Evolutionary conservation across 2,113 vertebrate species (phyloP).

Genomic region (Rhipidura dahli): DNA sequence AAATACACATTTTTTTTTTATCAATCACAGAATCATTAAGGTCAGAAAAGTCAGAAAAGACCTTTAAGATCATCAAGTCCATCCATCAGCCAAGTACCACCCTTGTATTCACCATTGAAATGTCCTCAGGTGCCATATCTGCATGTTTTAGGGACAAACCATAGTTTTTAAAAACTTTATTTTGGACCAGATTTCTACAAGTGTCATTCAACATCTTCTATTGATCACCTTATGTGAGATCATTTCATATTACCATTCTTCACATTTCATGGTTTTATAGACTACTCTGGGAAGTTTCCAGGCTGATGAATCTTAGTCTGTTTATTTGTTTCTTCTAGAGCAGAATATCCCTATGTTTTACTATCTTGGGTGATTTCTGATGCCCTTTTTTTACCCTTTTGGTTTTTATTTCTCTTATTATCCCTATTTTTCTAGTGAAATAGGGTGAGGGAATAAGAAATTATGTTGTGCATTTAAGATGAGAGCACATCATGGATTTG

Average conservation of each 20-base stretch:
- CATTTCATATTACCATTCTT: neutral
- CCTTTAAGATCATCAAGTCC: neutral
- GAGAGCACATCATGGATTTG: neutral
- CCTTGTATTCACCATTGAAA: neutral
- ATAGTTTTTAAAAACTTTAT: neutral
- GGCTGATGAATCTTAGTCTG: neutral
- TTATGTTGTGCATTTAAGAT: neutral
- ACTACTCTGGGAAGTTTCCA: neutral
- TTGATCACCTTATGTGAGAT: accelerated
- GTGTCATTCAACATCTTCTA: neutral
- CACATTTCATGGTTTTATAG: neutral
- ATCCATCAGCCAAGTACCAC: neutral
- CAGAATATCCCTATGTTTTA: neutral
- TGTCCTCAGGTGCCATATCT: neutral
- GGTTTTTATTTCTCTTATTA: neutral
- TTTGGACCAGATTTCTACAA: neutral
- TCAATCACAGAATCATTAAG: neutral
- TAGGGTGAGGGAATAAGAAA: neutral
- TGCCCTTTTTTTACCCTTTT: neutral
- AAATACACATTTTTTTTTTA: neutral
- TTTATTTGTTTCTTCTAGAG: neutral
- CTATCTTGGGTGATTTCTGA: neutral
- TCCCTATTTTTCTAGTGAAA: neutral
- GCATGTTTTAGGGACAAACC: neutral
- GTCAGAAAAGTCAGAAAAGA: neutral